Percentiles rank a stretch among this genome's conserved stretches.
These are phyloP conservation scores for Alethe diademata DNA, from an alignment of 2,113 vertebrate genomes.

Conservation along the genomic window DNA sequence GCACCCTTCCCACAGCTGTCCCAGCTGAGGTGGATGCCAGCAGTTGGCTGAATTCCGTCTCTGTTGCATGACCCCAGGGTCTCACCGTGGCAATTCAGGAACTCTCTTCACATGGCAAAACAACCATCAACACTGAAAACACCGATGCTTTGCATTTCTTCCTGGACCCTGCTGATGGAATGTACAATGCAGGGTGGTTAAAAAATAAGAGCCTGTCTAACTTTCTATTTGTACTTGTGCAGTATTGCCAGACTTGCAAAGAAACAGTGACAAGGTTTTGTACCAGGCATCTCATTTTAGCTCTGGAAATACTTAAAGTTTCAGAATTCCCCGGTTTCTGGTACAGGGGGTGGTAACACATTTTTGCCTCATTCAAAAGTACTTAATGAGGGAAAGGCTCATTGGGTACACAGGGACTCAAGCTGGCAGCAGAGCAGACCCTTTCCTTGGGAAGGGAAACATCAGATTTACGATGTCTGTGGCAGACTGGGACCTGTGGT, in stretches of 20 bases:
- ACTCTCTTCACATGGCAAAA: neutral
- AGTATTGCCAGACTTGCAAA: neutral
- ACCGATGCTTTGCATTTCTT: neutral
- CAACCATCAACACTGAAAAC: neutral
- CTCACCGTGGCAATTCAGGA: fast-evolving
- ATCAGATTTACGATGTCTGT: neutral
- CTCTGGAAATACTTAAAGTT: neutral
- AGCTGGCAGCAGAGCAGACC: neutral
- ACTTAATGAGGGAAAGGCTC: neutral
- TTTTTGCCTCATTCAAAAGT: neutral
- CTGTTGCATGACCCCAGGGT: fast-evolving
- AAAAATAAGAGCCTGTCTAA: neutral
- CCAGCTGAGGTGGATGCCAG: neutral
- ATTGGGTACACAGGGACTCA: neutral
- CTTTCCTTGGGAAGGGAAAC: neutral
- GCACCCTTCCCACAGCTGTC: fast-evolving
- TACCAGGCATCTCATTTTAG: neutral
- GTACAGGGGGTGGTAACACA: neutral
- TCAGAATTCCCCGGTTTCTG: neutral
- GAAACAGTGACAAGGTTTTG: neutral
- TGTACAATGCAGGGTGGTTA: neutral
- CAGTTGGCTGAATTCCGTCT: neutral
- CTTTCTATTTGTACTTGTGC: neutral
- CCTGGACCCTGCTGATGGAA: neutral
- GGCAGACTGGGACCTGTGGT: neutral